Base-by-base conservation (phyloP, 37 sponge, comb jelly and placozoan species). In the Mnemiopsis leidyi region DNA sequence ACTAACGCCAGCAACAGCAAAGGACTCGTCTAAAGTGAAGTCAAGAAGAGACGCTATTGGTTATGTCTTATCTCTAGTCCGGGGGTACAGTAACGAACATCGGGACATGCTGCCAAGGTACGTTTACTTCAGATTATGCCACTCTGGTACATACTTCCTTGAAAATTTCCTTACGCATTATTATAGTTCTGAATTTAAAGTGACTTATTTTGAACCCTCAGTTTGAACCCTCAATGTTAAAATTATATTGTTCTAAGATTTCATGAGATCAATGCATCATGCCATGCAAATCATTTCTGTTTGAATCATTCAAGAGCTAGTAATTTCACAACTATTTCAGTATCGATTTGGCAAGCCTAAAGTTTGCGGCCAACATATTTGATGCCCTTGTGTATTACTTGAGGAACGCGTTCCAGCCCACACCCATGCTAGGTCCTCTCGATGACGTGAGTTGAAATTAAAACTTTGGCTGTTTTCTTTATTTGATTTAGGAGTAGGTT, bases 321-420 rank as follows among this genome's bases (percentile, higher is more conserved):
- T n/a, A 48, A 48, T 48, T 18, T 48, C 13, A 48, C 13, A 48
- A 69, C 2, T 69, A 69, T 69, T 77, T 77, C 79, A 77, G 90
- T 2, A 69, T 98, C 31, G 96, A 98, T 36, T 82, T 98, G 26
- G 92, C 92, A 0, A 69, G 93, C 13, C 94, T 98, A 97, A 96
- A 96, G 82, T 97, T 96, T 88, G 94, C 96, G 88, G 98, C 97
- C 23, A 94, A 94, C 94, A 83, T 94, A 38, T 69, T 98, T 38
- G 98, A 98, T 82, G 93, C 95, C 30, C 93, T 98, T 0, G 79
- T 96, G 31, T 95, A 95, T 82, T 92, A 95, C n/a, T 92, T 98
- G 69, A 92, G 93, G 93, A 92, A 38, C 25, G 76, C 38, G 1
- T 73, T 92, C 90, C 90, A 85, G 32, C 90, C 90, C 1, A 92